These are phyloP conservation scores for Gortyna flavago DNA, from an alignment of 2,888 invertebrate genomes.

Conservation along the genomic window DNA sequence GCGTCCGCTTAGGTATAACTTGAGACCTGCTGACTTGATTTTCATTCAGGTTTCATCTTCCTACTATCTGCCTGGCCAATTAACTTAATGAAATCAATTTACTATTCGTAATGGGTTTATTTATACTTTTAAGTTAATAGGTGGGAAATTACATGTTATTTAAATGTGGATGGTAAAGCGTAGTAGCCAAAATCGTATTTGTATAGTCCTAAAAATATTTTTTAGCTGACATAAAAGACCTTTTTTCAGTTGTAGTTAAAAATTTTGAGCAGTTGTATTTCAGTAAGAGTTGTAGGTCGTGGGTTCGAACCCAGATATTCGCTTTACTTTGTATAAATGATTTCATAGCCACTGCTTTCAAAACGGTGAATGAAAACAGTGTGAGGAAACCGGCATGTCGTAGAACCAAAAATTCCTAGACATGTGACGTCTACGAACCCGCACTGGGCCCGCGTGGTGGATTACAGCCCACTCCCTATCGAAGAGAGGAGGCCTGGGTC, in stretches of 20 bases:
- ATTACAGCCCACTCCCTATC: not conserved
- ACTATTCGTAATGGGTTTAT: constrained; percentile 24
- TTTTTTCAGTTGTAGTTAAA: not conserved
- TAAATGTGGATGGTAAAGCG: not conserved
- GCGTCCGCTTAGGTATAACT: constrained; percentile 12
- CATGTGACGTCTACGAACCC: not conserved
- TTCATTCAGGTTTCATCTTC: constrained; percentile 42
- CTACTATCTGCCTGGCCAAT: constrained; percentile 28
- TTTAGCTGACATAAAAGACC: not conserved
- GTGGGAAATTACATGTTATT: not conserved
- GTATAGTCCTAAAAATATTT: not conserved
- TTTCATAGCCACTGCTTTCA: not conserved
- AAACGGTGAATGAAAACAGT: not conserved
- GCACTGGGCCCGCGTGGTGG: too few species aligned
- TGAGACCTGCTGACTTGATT: constrained; percentile 42
- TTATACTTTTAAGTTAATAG: not conserved
- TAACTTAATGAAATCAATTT: constrained; percentile 31
- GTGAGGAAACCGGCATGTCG: not conserved
- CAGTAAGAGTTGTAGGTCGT: not conserved
- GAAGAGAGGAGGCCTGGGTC: not conserved
- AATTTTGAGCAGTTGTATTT: too few species aligned
- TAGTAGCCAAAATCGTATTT: not conserved
- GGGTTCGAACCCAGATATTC: not conserved
- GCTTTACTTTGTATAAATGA: not conserved
- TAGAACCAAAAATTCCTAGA: not conserved